A percentile compares a stretch with the other conserved stretches of the same genome.
Evolutionary conservation across 2,113 vertebrate genomes (phyloP).

Genomic region (Psettodes erumei): DNA sequence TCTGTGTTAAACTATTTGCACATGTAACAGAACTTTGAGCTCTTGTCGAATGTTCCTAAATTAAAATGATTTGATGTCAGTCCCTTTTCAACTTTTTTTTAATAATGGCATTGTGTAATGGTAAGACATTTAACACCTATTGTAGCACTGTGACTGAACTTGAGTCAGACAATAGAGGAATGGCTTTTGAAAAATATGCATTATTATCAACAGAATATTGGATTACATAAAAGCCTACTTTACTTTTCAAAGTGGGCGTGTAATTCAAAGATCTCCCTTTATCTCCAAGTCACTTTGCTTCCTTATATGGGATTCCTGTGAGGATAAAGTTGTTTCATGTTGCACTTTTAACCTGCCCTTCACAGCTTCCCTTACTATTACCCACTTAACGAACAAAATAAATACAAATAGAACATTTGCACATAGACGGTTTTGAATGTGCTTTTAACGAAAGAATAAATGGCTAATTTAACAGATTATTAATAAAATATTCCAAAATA

Average conservation of each 20-base stretch:
- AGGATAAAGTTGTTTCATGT: neutral
- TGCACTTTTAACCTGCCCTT: neutral
- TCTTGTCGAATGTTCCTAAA: slow-evolving; percentile 6
- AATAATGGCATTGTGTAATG: neutral
- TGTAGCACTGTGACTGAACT: neutral
- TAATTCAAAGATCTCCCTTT: neutral
- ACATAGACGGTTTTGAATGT: no score
- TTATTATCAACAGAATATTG: neutral
- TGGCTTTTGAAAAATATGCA: neutral
- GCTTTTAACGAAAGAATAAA: neutral
- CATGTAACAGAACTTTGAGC: slow-evolving; percentile 8
- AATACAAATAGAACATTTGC: no score
- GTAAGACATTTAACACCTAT: neutral
- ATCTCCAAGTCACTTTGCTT: neutral
- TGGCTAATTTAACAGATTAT: neutral
- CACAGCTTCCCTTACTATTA: neutral
- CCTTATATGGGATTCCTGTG: neutral
- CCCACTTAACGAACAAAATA: neutral
- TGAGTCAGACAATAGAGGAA: neutral
- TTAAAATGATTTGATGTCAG: neutral
- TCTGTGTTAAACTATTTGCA: slow-evolving; percentile 3
- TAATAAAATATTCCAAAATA: neutral
- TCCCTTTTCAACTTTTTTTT: neutral
- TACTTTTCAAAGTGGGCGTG: neutral
- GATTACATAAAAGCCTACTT: neutral